Evolutionary conservation across 2,888 invertebrate genomes (phyloP).

Genomic region (Ptilodon capucinus): DNA sequence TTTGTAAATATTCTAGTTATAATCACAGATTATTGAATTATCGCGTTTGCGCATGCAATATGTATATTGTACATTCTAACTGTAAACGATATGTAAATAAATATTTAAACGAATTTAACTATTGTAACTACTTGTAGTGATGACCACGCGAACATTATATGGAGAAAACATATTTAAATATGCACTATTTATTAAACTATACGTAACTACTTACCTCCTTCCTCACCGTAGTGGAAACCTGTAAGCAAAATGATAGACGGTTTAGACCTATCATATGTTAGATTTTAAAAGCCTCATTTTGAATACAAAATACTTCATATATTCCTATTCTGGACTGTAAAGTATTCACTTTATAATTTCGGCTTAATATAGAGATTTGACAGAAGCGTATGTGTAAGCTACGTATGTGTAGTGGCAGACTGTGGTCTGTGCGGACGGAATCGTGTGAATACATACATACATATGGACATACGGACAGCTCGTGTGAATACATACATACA

Average conservation of each 20-base stretch:
- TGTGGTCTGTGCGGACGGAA: too few species aligned
- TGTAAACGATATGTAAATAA: slow-evolving; percentile 67
- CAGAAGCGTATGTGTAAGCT: too few species aligned
- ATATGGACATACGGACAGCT: too few species aligned
- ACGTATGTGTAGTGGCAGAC: too few species aligned
- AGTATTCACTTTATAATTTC: too few species aligned
- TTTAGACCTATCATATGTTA: neutral
- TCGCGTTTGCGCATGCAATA: slow-evolving; percentile 54
- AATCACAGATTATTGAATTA: slow-evolving; percentile 27
- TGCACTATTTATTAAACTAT: slow-evolving; percentile 33
- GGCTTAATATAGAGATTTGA: too few species aligned
- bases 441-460: too few species aligned
- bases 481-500: too few species aligned
- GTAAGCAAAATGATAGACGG: neutral
- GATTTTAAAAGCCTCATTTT: neutral
- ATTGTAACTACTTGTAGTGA: slow-evolving; percentile 59
- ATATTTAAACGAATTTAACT: slow-evolving; percentile 81
- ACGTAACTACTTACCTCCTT: neutral
- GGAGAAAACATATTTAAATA: slow-evolving; percentile 12
- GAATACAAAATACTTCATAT: neutral
- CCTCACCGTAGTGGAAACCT: neutral
- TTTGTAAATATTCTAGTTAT: slow-evolving; percentile 1
- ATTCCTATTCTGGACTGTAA: too few species aligned
- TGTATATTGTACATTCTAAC: slow-evolving; percentile 60
- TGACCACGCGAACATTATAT: slow-evolving; percentile 44